Evolutionary conservation across 2,888 invertebrate genomes (phyloP), one percentile per base, ranked within the genome.

Genomic region (Diarsia dahlii): DNA sequence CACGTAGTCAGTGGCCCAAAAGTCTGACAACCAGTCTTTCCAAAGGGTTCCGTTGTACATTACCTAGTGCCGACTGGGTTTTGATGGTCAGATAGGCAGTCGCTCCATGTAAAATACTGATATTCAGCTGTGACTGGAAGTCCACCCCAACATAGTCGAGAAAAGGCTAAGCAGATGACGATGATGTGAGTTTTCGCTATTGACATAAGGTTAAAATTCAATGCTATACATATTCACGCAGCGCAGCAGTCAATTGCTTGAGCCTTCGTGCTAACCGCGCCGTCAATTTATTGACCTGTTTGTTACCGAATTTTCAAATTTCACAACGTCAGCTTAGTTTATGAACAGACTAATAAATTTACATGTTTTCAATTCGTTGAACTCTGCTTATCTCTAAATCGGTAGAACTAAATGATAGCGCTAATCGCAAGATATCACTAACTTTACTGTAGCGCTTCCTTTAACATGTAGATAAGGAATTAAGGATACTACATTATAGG

Each of bases 321-420:
- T 56, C 2, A n/a, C n/a, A n/a, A 56, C 2, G 23, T 23, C 54
- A 0, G 8, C 58, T 28, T 15, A 23, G 56, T 28, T 8, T 15
- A 28, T 28, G 28, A 18, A 58, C 8, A 45, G 5, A 56, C 28
- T 13, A 62, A 60, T 63, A 45, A 66, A 50, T 13, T 12, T 54
- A 34, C 13, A 28, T 39, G n/a, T 67, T 74, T 60, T 12, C 18
- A 71, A 74, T 71, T 84, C 84, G 46, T 50, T 80, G 84, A 74
- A 84, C 81, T 69, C 34, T 23, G 10, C 39, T 52, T 71, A 81
- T 81, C 70, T 50, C 4, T 20, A 23, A 66, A 65, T 70, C 54
- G 45, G 67, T 58, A 54, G 45, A 64, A 81, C 48, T 48, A 23
- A 62, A 52, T 52, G 84, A 81, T 81, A 84, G 52, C 39, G 52